Percentiles rank a stretch among this genome's conserved stretches.
phyloP scores from a whole-genome alignment of 2,888 invertebrate genomes.

The Apodemia duryi region DNA sequence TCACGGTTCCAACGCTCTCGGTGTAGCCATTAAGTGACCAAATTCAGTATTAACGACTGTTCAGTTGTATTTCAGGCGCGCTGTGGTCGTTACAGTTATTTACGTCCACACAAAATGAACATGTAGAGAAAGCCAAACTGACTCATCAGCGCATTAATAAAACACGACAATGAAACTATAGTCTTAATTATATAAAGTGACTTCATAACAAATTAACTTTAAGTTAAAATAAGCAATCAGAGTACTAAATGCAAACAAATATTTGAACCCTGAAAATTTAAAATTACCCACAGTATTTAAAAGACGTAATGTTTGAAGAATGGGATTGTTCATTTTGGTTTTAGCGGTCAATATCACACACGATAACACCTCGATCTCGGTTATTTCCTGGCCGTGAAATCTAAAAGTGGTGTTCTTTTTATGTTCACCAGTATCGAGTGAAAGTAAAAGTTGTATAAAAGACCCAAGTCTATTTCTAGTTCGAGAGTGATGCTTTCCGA shows the following conservation, averaged over 20 bases:
- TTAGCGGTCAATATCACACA: neutral
- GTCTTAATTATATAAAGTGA: too few species aligned
- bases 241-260: too few species aligned
- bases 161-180: neutral
- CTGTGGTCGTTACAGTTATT: neutral
- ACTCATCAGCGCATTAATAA: neutral
- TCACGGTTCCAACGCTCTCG: slow-evolving; percentile 41
- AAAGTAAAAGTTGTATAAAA: slow-evolving; percentile 17
- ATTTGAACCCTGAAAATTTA: neutral
- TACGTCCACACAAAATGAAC: neutral
- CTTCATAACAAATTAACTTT: too few species aligned
- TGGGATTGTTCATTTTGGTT: neutral
- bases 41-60: slow-evolving; percentile 54
- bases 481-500: slow-evolving; percentile 25
- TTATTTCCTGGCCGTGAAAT: neutral
- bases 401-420: neutral
- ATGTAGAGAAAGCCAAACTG: neutral
- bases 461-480: slow-evolving; percentile 19
- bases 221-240: too few species aligned
- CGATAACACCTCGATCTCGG: neutral
- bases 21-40: slow-evolving; percentile 58
- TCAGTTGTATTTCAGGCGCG: slow-evolving; percentile 42
- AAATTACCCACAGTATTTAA: neutral
- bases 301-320: neutral
- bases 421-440: neutral